A percentile compares a stretch with the other conserved stretches of the same genome.
Conservation (phyloP, 2,888 invertebrate species). For the Corythucha ciliata region DNA sequence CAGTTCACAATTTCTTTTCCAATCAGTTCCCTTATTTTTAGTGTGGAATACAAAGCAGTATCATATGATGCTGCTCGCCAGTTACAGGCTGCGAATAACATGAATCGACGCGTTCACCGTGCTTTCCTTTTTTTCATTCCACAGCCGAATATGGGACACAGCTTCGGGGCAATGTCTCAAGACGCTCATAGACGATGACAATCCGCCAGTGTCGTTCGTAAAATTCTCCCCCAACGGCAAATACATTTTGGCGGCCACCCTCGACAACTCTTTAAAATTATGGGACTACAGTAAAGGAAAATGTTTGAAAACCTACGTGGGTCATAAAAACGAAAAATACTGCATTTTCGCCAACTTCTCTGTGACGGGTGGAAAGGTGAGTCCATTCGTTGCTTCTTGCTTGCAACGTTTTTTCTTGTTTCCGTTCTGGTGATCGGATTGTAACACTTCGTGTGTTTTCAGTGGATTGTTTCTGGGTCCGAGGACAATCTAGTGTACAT, state of each 20-base stretch:
- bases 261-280: conserved; percentile 95
- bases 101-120: neutral
- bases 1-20: neutral
- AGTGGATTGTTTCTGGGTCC: conserved; percentile 99
- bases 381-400: conserved; percentile 27
- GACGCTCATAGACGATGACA: conserved; percentile 97
- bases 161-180: conserved; percentile 98
- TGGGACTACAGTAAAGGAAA: conserved; percentile 99
- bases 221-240: conserved; percentile 99
- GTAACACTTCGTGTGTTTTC: conserved; percentile 37
- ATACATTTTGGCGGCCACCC: conserved; percentile 94
- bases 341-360: conserved; percentile 99
- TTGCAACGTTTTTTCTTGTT: neutral
- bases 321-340: conserved; percentile 98
- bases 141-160: conserved; percentile 98
- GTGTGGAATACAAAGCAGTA: neutral
- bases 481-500: conserved; percentile 98
- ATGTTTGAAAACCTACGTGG: conserved; percentile 95
- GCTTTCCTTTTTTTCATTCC: neutral
- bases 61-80: neutral
- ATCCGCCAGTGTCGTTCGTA: conserved; percentile 98
- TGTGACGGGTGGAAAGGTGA: conserved; percentile 96
- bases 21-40: neutral
- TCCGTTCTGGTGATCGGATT: neutral
- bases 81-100: neutral